Base-by-base conservation (phyloP, 2,888 invertebrate species). In the Drosophila kambysellisi region DNA sequence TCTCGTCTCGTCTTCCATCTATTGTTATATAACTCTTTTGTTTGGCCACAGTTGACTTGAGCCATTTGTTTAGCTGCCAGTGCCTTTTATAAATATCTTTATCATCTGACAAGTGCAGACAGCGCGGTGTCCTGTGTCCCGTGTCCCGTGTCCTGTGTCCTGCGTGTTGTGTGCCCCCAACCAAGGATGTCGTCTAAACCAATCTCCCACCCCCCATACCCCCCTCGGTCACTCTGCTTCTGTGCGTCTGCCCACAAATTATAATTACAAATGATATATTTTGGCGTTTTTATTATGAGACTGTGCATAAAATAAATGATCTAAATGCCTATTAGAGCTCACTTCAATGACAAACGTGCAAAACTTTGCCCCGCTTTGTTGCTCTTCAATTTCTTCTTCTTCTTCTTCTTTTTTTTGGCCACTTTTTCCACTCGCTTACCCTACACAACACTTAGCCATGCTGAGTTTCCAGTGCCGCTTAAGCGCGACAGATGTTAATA, bases 1-100 rank as follows among this genome's bases (percentile, higher is more conserved):
- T 62, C 56, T 59, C 53, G 50, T 43, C 59, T 72, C 64, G 60
- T 51, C 53, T 66, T 53, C 37, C 53, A 46, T 60, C 80, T 58
- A 62, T 85, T 89, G 85, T 85, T 80, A 66, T 70, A 54, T 77
- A 84, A 88, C 89, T 89, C 88, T 89, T 85, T 89, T 85, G 88
- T 88, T 80, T 73, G 61, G 46, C 65, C 69, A 67, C 65, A 64
- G 76, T 88, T 89, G 83, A 85, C 83, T 89, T 75, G 68, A 54
- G 54, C 71, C 84, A 87, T 84, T 89, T 89, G 72, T 81, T 88
- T 70, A 56, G 68, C 60, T 56, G 50, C 61, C 63, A 58, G 43
- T 50, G 63, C 33, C 65, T 60, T 57, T 71, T 71, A 58, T 64
- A 73, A 61, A 83, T 76, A 82, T 68, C 73, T 74, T 69, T 64